A percentile compares a stretch with the other conserved stretches of the same genome.
These are phyloP conservation scores for Deilephila elpenor DNA, from an alignment of 2,888 invertebrate genomes.

Conservation along the genomic window DNA sequence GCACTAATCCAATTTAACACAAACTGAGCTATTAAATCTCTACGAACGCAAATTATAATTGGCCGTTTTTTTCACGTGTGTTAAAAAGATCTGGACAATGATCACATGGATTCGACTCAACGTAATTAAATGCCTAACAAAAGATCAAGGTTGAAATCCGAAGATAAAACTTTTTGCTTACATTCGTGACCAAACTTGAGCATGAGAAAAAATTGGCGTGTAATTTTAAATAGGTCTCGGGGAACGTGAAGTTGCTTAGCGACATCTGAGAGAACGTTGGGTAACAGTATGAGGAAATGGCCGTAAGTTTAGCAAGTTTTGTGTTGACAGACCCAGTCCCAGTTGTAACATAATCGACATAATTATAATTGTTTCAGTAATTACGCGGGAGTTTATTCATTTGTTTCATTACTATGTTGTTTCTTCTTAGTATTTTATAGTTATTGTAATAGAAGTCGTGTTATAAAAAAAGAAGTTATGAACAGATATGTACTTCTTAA, in stretches of 20 bases:
- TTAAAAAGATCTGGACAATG: slow-evolving; percentile 50
- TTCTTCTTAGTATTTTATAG: neutral
- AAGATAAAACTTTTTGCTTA: slow-evolving; percentile 76
- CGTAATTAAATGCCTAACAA: slow-evolving; percentile 76
- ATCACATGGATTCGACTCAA: slow-evolving; percentile 58
- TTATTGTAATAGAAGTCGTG: too few relatives aligned
- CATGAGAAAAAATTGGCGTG: slow-evolving; percentile 75
- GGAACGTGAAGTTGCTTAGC: slow-evolving; percentile 52
- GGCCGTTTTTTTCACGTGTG: slow-evolving; percentile 42
- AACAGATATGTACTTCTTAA: too few relatives aligned
- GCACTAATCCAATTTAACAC: neutral
- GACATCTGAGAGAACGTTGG: slow-evolving; percentile 39
- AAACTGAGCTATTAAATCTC: neutral
- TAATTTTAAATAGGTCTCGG: slow-evolving; percentile 77
- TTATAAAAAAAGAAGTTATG: too few relatives aligned
- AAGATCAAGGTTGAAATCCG: slow-evolving; percentile 76
- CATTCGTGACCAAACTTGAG: slow-evolving; percentile 77
- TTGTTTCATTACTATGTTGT: neutral
- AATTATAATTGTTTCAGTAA: neutral
- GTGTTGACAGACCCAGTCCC: slow-evolving; percentile 5
- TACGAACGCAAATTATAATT: slow-evolving; percentile 20
- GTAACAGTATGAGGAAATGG: slow-evolving; percentile 15
- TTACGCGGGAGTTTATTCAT: neutral
- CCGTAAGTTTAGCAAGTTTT: slow-evolving; percentile 23
- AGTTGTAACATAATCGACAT: slow-evolving; percentile 1